Conservation (phyloP, 2,113 vertebrate species). For the Sander lucioperca region DNA sequence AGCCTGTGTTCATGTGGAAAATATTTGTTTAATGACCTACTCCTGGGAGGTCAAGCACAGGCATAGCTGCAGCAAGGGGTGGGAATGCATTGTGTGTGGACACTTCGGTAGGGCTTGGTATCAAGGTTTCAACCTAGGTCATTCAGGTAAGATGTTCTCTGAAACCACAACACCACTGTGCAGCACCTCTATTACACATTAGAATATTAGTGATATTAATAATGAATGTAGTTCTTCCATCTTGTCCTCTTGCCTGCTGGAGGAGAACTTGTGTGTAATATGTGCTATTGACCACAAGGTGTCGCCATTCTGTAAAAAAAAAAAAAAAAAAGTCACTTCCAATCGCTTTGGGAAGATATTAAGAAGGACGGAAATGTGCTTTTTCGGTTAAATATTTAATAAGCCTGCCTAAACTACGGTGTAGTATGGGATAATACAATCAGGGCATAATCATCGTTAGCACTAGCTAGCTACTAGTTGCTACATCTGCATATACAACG, state of each 20-base stretch:
- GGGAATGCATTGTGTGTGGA: background rate
- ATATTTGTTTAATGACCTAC: background rate
- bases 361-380: background rate
- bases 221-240: background rate
- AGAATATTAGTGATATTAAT: background rate
- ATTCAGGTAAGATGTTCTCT: background rate
- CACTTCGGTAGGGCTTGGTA: background rate
- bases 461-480: too few relatives aligned
- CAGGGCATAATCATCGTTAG: fast-evolving
- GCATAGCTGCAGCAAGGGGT: background rate
- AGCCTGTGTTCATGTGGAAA: background rate
- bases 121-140: background rate
- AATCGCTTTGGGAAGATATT: background rate
- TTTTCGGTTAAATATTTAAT: background rate
- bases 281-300: slow-evolving; percentile 2
- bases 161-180: too few relatives aligned
- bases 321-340: background rate
- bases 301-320: slow-evolving; percentile 21
- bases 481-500: background rate
- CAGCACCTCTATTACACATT: background rate
- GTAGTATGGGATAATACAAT: background rate
- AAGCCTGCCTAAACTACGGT: background rate
- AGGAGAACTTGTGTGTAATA: background rate
- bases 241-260: slow-evolving; percentile 1
- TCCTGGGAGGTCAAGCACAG: background rate